Evolutionary conservation across 2,113 vertebrate genomes (phyloP).

Genomic region (Cercopithecus mona): DNA sequence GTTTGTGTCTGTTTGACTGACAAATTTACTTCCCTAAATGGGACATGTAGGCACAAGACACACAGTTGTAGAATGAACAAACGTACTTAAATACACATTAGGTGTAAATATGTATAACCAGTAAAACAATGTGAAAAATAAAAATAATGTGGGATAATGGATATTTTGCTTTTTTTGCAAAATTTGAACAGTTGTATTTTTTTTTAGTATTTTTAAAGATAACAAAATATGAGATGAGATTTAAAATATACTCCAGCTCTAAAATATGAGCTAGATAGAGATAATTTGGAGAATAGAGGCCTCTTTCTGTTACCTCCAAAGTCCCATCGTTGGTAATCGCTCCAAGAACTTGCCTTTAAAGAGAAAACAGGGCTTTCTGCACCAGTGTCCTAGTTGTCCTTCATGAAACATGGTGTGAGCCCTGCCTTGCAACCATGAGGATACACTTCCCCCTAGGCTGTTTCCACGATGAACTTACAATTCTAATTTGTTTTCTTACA

Average conservation of each 20-base stretch:
- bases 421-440: background rate
- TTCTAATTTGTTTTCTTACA: background rate
- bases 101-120: background rate
- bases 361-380: background rate
- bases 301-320: background rate
- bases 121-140: background rate
- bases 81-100: background rate
- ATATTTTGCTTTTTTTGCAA: background rate
- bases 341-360: background rate
- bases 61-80: background rate
- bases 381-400: no score
- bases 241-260: background rate
- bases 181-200: background rate
- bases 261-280: background rate
- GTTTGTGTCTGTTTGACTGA: background rate
- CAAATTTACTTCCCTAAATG: background rate
- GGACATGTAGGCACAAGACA: background rate
- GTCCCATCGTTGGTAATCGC: background rate
- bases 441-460: background rate
- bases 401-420: fast-evolving
- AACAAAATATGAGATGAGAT: background rate
- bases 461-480: background rate
- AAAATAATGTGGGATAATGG: background rate
- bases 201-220: background rate
- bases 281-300: background rate